Percentiles rank a stretch among this genome's conserved stretches.
These are phyloP conservation scores for Cossypha dichroa DNA, from an alignment of 2,797 vertebrate genomes.

Conservation along the genomic window DNA sequence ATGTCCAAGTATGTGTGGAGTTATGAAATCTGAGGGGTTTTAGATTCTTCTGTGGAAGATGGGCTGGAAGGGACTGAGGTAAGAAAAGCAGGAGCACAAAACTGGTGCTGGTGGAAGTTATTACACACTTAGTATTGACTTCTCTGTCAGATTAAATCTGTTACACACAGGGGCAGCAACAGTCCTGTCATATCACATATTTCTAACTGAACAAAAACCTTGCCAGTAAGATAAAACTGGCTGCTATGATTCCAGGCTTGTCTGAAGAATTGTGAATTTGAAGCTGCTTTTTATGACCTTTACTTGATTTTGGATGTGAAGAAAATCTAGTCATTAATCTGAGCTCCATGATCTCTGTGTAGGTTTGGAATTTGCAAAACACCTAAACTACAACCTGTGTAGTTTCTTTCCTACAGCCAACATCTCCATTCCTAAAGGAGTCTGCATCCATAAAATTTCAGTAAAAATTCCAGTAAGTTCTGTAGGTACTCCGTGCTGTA, in stretches of 20 bases:
- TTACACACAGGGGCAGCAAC: not conserved
- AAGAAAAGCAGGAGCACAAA: not conserved
- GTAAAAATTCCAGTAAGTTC: not conserved
- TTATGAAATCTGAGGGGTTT: not conserved
- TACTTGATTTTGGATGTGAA: not conserved
- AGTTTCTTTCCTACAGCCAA: not conserved
- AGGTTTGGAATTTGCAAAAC: not conserved
- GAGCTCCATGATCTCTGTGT: not conserved
- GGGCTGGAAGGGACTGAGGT: not conserved
- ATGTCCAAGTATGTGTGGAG: not conserved
- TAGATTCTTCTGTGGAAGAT: not conserved
- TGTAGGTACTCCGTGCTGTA: not conserved
- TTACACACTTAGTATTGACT: not conserved
- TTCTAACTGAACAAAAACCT: not conserved
- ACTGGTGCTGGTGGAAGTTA: fast-evolving
- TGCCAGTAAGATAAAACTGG: not conserved
- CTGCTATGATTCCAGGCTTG: not conserved
- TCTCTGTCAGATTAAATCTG: not conserved
- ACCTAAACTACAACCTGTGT: not conserved
- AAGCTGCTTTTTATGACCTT: not conserved
- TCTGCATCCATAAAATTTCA: not conserved
- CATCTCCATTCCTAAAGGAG: not conserved
- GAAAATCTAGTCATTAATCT: not conserved
- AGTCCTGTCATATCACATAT: not conserved
- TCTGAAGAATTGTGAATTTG: not conserved